Percentiles rank a stretch among this genome's conserved stretches.
Evolutionary conservation across 1,140 invertebrate species (phyloP).

Genomic region (Tetramorium parvispinum): DNA sequence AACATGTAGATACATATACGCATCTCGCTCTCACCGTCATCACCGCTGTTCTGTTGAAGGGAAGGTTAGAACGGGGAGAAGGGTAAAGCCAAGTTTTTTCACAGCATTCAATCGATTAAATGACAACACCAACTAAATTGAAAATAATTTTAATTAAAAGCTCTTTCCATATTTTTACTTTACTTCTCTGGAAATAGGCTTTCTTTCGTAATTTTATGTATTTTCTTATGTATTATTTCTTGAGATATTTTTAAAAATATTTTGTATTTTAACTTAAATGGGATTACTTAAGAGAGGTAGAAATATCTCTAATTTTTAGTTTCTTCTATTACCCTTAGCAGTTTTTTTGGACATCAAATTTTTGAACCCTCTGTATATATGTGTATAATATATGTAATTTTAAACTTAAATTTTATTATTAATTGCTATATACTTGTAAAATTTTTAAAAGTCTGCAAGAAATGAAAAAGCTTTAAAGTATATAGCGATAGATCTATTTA

Average conservation of each 20-base stretch:
- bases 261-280: not conserved
- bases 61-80: not conserved
- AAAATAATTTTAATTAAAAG: constrained; percentile 3
- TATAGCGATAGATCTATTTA: too few relatives aligned
- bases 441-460: too few relatives aligned
- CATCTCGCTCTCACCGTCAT: not conserved
- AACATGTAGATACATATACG: constrained; percentile 53
- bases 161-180: not conserved
- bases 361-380: too few relatives aligned
- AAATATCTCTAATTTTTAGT: not conserved
- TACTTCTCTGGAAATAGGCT: not conserved
- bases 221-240: not conserved
- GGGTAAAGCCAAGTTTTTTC: constrained; percentile 11
- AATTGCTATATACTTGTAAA: too few relatives aligned
- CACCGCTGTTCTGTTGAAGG: constrained; percentile 2
- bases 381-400: too few relatives aligned
- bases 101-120: not conserved
- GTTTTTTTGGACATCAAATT: too few relatives aligned
- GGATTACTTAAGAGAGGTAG: not conserved
- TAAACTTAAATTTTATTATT: too few relatives aligned
- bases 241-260: not conserved
- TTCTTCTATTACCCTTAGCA: too few relatives aligned
- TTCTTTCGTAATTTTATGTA: not conserved
- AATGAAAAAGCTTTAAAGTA: too few relatives aligned
- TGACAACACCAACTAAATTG: not conserved